Percentiles rank a stretch among this genome's conserved stretches.
Evolutionary conservation across 1,140 invertebrate species (phyloP).

Genomic region (Hyposmocoma kahamanoa): DNA sequence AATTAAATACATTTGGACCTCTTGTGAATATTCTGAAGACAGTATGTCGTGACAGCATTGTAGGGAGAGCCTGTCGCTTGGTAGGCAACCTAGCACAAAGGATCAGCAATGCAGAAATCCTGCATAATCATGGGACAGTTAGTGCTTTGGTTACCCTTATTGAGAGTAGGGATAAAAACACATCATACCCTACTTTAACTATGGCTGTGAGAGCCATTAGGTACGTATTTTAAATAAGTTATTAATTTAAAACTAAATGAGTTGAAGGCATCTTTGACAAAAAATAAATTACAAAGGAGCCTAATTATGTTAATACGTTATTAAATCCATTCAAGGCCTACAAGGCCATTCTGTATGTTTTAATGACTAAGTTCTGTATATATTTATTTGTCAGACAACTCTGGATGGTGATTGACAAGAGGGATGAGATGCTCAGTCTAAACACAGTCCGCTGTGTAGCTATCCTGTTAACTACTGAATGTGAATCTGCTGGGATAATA

Average conservation of each 20-base stretch:
- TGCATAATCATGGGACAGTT: conserved; percentile 62
- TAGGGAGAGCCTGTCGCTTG: conserved; percentile 62
- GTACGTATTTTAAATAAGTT: conserved; percentile 28
- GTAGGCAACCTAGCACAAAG: conserved; percentile 67
- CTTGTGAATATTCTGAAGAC: conserved; percentile 62
- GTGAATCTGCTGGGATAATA: conserved; percentile 58
- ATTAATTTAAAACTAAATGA: no score
- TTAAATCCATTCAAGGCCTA: no score
- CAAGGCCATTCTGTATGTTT: no score
- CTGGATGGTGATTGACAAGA: conserved; percentile 61
- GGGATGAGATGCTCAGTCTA: conserved; percentile 62
- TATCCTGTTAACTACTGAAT: conserved; percentile 54
- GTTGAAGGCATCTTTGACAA: no score
- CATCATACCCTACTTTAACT: conserved; percentile 59
- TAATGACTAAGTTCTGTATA: no score
- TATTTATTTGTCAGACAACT: conserved; percentile 44
- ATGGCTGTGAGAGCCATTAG: conserved; percentile 72
- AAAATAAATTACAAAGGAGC: no score
- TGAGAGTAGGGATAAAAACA: conserved; percentile 59
- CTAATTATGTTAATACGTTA: no score
- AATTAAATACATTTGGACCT: conserved; percentile 50
- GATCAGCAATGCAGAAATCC: conserved; percentile 50
- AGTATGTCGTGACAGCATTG: conserved; percentile 61
- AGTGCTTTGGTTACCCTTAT: conserved; percentile 53
- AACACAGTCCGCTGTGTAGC: conserved; percentile 54